Evolutionary conservation across 2,888 invertebrate genomes (phyloP), one percentile per base, ranked within the genome.

Genomic region (Smittia sp.): DNA sequence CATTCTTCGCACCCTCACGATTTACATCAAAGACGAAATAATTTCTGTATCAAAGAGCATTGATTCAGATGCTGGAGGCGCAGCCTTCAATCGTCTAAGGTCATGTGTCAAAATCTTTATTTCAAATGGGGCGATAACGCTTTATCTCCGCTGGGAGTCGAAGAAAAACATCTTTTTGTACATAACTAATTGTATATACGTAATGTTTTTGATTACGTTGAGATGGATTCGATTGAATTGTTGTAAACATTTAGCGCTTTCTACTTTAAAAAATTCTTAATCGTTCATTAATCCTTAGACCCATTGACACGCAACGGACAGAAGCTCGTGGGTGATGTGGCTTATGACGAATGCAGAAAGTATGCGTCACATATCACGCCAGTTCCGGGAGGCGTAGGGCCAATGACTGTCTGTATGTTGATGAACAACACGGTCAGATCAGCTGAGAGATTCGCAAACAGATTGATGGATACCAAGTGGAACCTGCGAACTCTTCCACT

Each of bases 371-470:
- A 88, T 83, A 93, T 98, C 78, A 98, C 98, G 24, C 97, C 98
- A 2, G 98, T 98, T 68, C 95, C 96, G 11, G 93, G 62, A 15
- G 99, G 99, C 75, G 98, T 99, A 75, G 99, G 99, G 0, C 99
- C 98, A 15, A 98, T 99, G 97, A 99, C 99, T 0, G 99, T 97
- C 76, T 96, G 97, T 20, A 98, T 98, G 96, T 84, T 96, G 38
- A 94, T 97, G 94, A 88, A 89, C 78, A 99, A 99, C 84, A 98
- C 97, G 0, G 92, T 96, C 39, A 85, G 90, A 76, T 90, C 95
- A 69, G 96, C 96, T 7, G 84, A 88, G 77, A 85, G 86, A 67
- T 85, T 87, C 72, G 86, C 87, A 13, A 83, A 86, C 25, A 85
- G 84, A 25, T 78, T 89, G 22, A 79, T 87, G n/a, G 84, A 83